Base-by-base conservation (phyloP, 2,113 vertebrate species). In the Mastomys natalensis region DNA sequence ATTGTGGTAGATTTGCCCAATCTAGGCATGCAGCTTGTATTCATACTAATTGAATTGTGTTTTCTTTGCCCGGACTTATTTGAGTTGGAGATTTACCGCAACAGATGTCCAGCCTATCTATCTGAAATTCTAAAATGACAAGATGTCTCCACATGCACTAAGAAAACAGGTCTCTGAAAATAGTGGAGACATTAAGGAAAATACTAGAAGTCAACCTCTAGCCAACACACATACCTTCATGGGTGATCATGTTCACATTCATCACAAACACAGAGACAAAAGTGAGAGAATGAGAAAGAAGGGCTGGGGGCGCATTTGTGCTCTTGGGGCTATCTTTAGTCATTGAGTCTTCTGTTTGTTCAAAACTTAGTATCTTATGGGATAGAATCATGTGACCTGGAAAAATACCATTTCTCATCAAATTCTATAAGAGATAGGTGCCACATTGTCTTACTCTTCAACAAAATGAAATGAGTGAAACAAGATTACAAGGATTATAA, bases 401-500 rank as follows among this genome's bases (percentile, higher is more conserved):
- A 19, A 76, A 90, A 93, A 66, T 31, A 29, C 11, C 12, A 73
- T 89, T 87, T 86, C 13, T 55, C 73, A 26, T 43, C 13, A 34
- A 51, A 19, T 68, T 78, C 51, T 82, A n/a, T 62, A 51, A 40
- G 40, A 87, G 82, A 34, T 34, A 40, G 51, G 40, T 51, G 37
- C 31, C 91, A 95, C 21, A 73, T 58, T 76, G 29, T 68, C n/a
- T 93, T 43, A 51, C 48, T 70, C 45, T 64, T 80, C 58, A 91
- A 43, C 51, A 74, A 95, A 92, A 90, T 4, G 0, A 87, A 91
- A 77, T 72, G 74, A 90, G 40, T 70, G 9, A 68, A 68, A 66
- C 40, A 55, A 87, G 93, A 76, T 84, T 55, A 74, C 37, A 87
- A 31, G n/a, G 58, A 84, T 87, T 91, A 93, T 73, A 92, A 94